phyloP scores from a whole-genome alignment of 2,797 vertebrate genomes.

The Thaleichthys pacificus region DNA sequence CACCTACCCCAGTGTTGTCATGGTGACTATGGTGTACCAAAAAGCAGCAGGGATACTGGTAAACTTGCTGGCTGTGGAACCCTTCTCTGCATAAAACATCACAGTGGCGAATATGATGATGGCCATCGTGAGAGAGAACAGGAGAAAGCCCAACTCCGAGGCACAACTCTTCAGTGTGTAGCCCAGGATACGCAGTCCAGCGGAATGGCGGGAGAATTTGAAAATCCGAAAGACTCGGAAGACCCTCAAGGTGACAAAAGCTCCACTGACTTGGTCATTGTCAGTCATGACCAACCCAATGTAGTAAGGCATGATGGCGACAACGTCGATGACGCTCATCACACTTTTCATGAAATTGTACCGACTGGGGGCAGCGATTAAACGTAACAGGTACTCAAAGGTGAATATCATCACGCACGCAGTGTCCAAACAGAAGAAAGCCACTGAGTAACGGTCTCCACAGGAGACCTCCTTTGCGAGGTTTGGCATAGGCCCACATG shows the following conservation, averaged over 20 bases:
- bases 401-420: constrained; percentile 98
- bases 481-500: constrained; percentile 83
- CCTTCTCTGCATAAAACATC: constrained; percentile 98
- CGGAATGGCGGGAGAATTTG: constrained; percentile 96
- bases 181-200: constrained; percentile 92
- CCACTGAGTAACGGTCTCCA: constrained; percentile 90
- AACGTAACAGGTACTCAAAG: constrained; percentile 87
- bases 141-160: constrained; percentile 93
- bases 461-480: constrained; percentile 87
- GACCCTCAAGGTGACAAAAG: constrained; percentile 92
- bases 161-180: constrained; percentile 96
- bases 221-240: constrained; percentile 97
- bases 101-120: constrained; percentile 98
- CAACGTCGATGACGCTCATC: constrained; percentile 96
- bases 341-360: constrained; percentile 94
- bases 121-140: constrained; percentile 97
- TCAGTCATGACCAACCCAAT: constrained; percentile 95
- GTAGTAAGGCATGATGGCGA: constrained; percentile 97
- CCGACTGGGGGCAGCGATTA: constrained; percentile 88
- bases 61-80: constrained; percentile 92
- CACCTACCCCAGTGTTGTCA: constrained; percentile 96
- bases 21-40: constrained; percentile 99
- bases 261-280: constrained; percentile 95
- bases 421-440: constrained; percentile 95
- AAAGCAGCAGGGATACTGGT: constrained; percentile 96